phyloP scores from a whole-genome alignment of 2,797 vertebrate genomes.

The Muscicapa comitata region DNA sequence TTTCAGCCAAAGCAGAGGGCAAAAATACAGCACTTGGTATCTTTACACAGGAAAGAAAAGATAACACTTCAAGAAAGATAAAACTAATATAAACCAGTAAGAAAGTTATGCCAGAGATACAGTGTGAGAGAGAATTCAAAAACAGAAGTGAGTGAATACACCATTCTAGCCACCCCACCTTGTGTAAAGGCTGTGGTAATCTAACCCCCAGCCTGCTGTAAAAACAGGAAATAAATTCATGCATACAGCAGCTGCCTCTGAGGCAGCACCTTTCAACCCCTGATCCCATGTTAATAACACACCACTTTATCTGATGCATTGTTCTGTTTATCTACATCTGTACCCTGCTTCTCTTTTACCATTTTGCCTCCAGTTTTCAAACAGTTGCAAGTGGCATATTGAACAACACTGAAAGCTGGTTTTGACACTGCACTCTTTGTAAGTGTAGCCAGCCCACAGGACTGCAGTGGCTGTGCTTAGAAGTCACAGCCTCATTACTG shows the following conservation, averaged over 20 bases:
- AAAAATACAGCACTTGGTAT: background rate
- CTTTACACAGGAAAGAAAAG: background rate
- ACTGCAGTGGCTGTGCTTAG: too few species aligned
- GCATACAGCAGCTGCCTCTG: background rate
- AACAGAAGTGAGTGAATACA: background rate
- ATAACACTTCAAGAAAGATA: background rate
- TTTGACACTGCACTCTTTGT: background rate
- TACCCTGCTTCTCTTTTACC: background rate
- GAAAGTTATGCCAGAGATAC: background rate
- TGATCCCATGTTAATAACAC: background rate
- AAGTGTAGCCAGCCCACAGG: too few species aligned
- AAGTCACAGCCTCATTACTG: background rate
- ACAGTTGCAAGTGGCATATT: background rate
- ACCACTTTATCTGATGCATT: background rate
- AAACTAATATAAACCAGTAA: background rate
- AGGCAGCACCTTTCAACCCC: background rate
- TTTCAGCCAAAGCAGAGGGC: background rate
- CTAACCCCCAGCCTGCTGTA: background rate
- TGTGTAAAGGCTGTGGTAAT: background rate
- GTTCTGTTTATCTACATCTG: background rate
- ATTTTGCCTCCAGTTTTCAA: background rate
- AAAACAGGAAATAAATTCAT: conserved; percentile 25
- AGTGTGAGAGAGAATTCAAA: background rate
- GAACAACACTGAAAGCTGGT: background rate
- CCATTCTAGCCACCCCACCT: background rate